Conservation (phyloP, 1,140 invertebrate species). For the Euwallacea similis region DNA sequence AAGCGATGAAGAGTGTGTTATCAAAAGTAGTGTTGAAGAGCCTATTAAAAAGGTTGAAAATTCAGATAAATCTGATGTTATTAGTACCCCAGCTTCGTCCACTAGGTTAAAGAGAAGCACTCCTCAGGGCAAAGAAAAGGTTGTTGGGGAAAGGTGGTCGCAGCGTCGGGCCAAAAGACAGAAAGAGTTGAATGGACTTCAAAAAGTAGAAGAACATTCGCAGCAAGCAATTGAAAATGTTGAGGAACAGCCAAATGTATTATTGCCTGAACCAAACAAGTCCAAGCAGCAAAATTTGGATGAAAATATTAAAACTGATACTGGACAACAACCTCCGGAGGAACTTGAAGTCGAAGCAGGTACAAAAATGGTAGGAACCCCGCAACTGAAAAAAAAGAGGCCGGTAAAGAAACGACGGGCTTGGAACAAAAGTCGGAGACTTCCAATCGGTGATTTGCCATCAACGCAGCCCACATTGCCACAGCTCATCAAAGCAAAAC, state of each 20-base stretch:
- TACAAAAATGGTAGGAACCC: slow-evolving; percentile 29
- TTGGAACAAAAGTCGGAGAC: slow-evolving; percentile 49
- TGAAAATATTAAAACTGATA: neutral
- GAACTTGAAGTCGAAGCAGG: no score
- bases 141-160: slow-evolving; percentile 53
- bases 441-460: slow-evolving; percentile 5
- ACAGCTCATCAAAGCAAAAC: slow-evolving; percentile 45
- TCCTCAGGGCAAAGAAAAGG: slow-evolving; percentile 45
- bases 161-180: slow-evolving; percentile 53
- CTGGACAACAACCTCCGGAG: neutral
- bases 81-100: slow-evolving; percentile 3
- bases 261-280: slow-evolving; percentile 9
- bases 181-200: slow-evolving; percentile 36
- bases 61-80: neutral
- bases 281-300: slow-evolving; percentile 6
- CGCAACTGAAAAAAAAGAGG: slow-evolving; percentile 44
- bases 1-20: neutral
- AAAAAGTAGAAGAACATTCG: slow-evolving; percentile 32
- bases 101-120: slow-evolving; percentile 30
- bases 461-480: slow-evolving; percentile 47
- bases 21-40: no score
- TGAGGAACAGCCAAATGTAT: slow-evolving; percentile 5
- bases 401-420: slow-evolving; percentile 50
- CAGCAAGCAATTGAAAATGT: slow-evolving; percentile 24
- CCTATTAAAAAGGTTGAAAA: no score